Evolutionary conservation across 2,888 invertebrate species (phyloP).

Genomic region (Lordiphosa fenestrarum): DNA sequence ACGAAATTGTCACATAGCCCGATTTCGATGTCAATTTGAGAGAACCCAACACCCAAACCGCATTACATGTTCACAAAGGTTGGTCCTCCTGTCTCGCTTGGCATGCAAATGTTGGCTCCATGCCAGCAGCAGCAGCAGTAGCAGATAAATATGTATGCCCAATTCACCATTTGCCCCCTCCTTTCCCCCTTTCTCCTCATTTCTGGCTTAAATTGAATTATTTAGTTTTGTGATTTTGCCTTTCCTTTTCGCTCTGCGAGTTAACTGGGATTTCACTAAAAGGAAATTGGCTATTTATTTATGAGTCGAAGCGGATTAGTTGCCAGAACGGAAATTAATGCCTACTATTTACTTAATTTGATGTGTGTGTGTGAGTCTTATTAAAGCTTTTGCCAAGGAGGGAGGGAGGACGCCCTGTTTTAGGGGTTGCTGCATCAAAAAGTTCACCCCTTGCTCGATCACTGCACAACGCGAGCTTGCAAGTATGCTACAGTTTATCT

Average conservation of each 20-base stretch:
- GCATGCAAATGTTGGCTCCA: slow-evolving; percentile 39
- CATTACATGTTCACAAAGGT: too few species aligned
- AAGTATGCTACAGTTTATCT: slow-evolving; percentile 1
- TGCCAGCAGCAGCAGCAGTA: slow-evolving; percentile 30
- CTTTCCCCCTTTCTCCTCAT: slow-evolving; percentile 11
- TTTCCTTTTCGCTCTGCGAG: not conserved
- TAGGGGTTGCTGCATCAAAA: too few species aligned
- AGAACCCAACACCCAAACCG: too few species aligned
- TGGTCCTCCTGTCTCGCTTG: slow-evolving; percentile 7
- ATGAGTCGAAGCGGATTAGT: slow-evolving; percentile 36
- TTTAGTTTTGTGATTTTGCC: slow-evolving; percentile 38
- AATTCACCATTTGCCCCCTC: slow-evolving; percentile 14
- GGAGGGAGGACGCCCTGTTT: too few species aligned
- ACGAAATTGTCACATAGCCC: slow-evolving; percentile 33
- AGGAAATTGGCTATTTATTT: slow-evolving; percentile 53
- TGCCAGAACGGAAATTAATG: slow-evolving; percentile 34
- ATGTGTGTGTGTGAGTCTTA: too few species aligned
- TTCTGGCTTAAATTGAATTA: slow-evolving; percentile 28
- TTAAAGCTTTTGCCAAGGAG: too few species aligned
- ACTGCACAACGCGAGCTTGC: too few species aligned
- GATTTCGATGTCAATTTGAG: slow-evolving; percentile 10
- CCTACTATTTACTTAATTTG: slow-evolving; percentile 2
- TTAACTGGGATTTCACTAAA: slow-evolving; percentile 19
- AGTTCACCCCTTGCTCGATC: not conserved
- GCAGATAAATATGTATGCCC: slow-evolving; percentile 23